A percentile compares a stretch with the other conserved stretches of the same genome.
These are phyloP conservation scores for Terrapene triunguis DNA, from an alignment of 2,113 vertebrate genomes.

Conservation along the genomic window DNA sequence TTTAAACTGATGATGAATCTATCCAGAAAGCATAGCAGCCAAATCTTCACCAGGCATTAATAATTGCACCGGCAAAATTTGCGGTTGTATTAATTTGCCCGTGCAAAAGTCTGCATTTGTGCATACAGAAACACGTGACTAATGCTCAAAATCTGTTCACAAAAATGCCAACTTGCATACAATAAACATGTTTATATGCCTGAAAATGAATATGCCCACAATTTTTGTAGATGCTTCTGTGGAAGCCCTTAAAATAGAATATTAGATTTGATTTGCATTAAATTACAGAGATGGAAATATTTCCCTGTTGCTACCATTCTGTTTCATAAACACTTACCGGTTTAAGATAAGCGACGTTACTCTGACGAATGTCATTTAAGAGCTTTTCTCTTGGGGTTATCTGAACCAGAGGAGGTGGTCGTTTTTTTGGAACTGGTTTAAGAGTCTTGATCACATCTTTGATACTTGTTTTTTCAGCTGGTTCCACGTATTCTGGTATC, in stretches of 20 bases:
- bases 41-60: not conserved
- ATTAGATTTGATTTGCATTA: not conserved
- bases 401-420: constrained; percentile 89
- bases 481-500: constrained; percentile 63
- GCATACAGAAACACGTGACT: not conserved
- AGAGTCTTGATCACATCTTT: constrained; percentile 92
- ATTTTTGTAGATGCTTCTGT: not conserved
- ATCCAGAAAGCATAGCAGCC: not conserved
- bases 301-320: not conserved
- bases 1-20: not conserved
- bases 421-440: constrained; percentile 90
- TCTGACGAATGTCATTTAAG: constrained; percentile 91
- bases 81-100: not conserved
- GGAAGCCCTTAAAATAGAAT: not conserved
- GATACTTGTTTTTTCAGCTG: constrained; percentile 88
- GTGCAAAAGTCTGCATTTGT: not conserved
- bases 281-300: not conserved
- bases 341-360: constrained; percentile 94
- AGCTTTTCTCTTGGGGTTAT: constrained; percentile 92
- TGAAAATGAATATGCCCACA: not conserved
- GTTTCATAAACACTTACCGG: constrained; percentile 75
- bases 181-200: not conserved
- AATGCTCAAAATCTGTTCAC: not conserved
- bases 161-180: not conserved
- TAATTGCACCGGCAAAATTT: not conserved